Evolutionary conservation across 2,113 vertebrate species (phyloP), one percentile per base, ranked within the genome.

Genomic region (Dipodomys merriami): DNA sequence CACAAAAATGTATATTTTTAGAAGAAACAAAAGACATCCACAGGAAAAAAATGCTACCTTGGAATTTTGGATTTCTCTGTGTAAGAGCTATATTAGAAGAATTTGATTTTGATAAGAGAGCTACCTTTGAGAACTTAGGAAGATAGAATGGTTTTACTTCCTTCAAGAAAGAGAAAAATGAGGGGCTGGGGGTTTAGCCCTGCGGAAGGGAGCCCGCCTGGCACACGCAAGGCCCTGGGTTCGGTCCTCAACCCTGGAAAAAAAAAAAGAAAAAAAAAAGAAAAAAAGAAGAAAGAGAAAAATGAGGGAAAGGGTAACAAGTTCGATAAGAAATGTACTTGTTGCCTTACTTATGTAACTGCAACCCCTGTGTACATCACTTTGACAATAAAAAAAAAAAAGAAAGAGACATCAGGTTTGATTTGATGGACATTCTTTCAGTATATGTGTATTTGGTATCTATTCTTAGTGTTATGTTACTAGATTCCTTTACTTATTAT

Each of bases 391-490:
- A 39, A 39, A 39, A 39, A 39, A 39, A 39, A 35, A 39, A 39
- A 39, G 39, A 39, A 39, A 39, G 39, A 39, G 35, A 91, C 25
- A 78, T 78, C 94, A 89, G 8, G 18, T 96, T 96, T 97, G 86
- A 92, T 96, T 97, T 97, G 91, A 95, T 96, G 94, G 97, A 95
- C 89, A 97, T 18, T 91, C 33, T 82, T 96, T 76, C 23, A 92
- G 39, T 77, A 92, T 76, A 76, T 90, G 90, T 91, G 39, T 91
- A 91, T 95, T 86, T 65, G 93, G 7, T 53, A 94, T 94, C 35
- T 88, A 87, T 88, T 90, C 94, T 96, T 90, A 53, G 46, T 35
- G 78, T 2, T 64, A 25, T 85, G 33, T n/a, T 94, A 25, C 87
- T 33, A 82, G 22, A 94, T 94, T n/a, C 4, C 1, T 85, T 84